Evolutionary conservation across 1,140 invertebrate species (phyloP).

Genomic region (Aphidius gifuensis): DNA sequence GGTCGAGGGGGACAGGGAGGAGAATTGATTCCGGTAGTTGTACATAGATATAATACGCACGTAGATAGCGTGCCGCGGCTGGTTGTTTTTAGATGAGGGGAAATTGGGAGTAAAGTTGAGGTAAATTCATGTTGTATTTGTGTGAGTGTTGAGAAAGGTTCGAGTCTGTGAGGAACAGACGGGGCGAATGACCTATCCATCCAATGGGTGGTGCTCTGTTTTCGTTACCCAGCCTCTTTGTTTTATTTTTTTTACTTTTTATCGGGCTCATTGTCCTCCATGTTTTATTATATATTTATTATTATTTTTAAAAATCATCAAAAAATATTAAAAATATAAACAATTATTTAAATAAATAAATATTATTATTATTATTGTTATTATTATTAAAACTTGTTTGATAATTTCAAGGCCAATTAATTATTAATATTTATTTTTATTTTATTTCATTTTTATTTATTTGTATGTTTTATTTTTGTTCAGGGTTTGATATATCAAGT

Average conservation of each 20-base stretch:
- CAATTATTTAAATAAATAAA: background rate
- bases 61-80: background rate
- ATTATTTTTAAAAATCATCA: background rate
- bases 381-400: too few relatives aligned
- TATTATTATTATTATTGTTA: background rate
- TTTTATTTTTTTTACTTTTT: slow-evolving; percentile 17
- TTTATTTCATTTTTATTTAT: too few relatives aligned
- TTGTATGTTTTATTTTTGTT: too few relatives aligned
- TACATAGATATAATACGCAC: too few relatives aligned
- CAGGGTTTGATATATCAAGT: too few relatives aligned
- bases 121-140: background rate
- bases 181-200: slow-evolving; percentile 30
- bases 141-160: slow-evolving; percentile 25
- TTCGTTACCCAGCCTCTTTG: slow-evolving; percentile 11
- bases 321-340: background rate
- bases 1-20: background rate
- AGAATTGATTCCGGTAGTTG: too few relatives aligned
- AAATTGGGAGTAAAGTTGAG: background rate
- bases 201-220: slow-evolving; percentile 26
- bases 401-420: too few relatives aligned
- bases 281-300: background rate
- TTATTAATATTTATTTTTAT: too few relatives aligned
- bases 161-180: slow-evolving; percentile 24
- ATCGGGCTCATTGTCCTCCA: background rate
- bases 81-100: too few relatives aligned